Evolutionary conservation across 2,797 vertebrate species (phyloP).

Genomic region (Melanogrammus aeglefinus): DNA sequence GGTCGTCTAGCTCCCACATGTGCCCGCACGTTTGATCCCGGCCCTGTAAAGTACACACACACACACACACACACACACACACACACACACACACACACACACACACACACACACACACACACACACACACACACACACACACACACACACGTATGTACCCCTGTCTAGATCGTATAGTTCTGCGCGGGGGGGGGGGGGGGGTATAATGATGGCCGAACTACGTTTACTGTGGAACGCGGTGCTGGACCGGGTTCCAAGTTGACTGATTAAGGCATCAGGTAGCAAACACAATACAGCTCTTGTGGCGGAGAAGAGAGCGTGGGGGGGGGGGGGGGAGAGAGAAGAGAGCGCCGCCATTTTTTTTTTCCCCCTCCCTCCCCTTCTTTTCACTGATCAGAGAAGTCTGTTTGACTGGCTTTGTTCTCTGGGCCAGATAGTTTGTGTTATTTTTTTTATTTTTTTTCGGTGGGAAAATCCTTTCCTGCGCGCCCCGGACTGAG

Average conservation of each 20-base stretch:
- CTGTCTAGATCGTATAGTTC: background rate
- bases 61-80: constrained; percentile 6
- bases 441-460: background rate
- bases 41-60: constrained; percentile 27
- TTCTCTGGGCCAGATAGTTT: background rate
- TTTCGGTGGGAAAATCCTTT: background rate
- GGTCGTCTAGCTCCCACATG: constrained; percentile 52
- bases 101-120: constrained; percentile 1
- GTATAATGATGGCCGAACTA: constrained; percentile 49
- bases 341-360: background rate
- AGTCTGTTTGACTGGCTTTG: background rate
- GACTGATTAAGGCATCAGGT: constrained; percentile 65
- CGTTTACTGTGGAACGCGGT: constrained; percentile 52
- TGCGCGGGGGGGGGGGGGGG: background rate
- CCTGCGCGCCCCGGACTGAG: too few relatives aligned
- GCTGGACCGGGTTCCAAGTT: constrained; percentile 54
- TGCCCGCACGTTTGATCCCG: constrained; percentile 44
- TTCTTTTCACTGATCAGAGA: background rate
- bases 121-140: constrained; percentile 4
- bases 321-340: background rate
- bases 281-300: constrained; percentile 62
- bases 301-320: constrained; percentile 32
- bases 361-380: too few relatives aligned
- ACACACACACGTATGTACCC: too few relatives aligned
- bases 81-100: constrained; percentile 4